Conservation (phyloP, 2,888 invertebrate species). For the Drosophila percnosoma region DNA sequence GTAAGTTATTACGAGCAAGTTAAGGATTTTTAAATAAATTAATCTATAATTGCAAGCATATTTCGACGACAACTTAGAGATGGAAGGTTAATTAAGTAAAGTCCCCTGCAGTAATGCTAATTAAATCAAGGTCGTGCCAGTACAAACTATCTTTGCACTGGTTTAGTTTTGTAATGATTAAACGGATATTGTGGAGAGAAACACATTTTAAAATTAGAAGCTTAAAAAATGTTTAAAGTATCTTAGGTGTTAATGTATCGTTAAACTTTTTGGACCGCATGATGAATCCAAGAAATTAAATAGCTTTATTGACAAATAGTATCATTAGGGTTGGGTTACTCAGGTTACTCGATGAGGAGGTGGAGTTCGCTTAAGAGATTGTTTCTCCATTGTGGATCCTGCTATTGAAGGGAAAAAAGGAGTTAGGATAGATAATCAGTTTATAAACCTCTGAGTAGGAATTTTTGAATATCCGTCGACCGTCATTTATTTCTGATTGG, state of each 20-base stretch:
- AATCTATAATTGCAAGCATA: neutral
- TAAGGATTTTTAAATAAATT: neutral
- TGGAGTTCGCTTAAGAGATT: neutral
- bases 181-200: neutral
- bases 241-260: neutral
- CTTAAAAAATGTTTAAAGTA: neutral
- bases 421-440: neutral
- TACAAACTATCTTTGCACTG: neutral
- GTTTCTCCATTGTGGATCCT: neutral
- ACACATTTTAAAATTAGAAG: neutral
- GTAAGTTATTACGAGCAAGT: neutral
- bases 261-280: neutral
- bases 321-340: neutral
- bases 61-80: neutral
- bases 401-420: neutral
- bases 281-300: neutral
- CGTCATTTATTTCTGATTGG: neutral
- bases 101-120: neutral
- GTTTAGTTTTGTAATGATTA: neutral
- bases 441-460: neutral
- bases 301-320: neutral
- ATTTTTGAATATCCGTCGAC: neutral
- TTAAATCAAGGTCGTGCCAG: neutral
- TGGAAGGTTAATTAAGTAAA: neutral
- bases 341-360: neutral